These are phyloP conservation scores for Sitta europaea DNA, from an alignment of 2,113 vertebrate species.

Conservation along the genomic window DNA sequence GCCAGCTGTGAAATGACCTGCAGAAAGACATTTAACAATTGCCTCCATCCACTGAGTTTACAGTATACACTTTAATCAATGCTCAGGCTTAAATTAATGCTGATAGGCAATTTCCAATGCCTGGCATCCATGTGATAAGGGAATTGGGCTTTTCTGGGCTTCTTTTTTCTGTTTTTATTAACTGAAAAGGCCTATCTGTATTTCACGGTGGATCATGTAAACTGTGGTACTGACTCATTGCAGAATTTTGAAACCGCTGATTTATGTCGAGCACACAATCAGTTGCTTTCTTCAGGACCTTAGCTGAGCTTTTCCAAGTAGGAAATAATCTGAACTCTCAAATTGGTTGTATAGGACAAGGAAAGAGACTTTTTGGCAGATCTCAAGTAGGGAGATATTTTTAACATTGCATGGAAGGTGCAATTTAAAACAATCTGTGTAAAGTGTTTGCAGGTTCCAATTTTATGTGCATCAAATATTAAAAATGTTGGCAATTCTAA, in stretches of 20 bases:
- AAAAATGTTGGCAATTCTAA: neutral
- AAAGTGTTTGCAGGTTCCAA: neutral
- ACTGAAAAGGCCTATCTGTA: neutral
- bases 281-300: neutral
- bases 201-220: conserved; percentile 55
- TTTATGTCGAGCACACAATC: neutral
- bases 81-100: conserved; percentile 67
- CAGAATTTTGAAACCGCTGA: neutral
- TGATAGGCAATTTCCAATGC: conserved; percentile 66
- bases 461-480: neutral
- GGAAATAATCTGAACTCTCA: neutral
- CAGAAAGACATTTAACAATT: conserved; percentile 58
- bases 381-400: neutral
- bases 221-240: neutral
- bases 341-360: neutral
- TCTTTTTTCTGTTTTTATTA: conserved; percentile 10
- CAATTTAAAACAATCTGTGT: conserved; percentile 1
- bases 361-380: conserved; percentile 16
- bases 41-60: conserved; percentile 44
- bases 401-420: neutral
- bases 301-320: neutral
- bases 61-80: conserved; percentile 62
- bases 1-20: conserved; percentile 64
- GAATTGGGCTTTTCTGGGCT: conserved; percentile 46
- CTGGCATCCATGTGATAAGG: conserved; percentile 60